Base-by-base conservation (phyloP, 2,888 invertebrate genomes). In the Lasioglossum calceatum region DNA sequence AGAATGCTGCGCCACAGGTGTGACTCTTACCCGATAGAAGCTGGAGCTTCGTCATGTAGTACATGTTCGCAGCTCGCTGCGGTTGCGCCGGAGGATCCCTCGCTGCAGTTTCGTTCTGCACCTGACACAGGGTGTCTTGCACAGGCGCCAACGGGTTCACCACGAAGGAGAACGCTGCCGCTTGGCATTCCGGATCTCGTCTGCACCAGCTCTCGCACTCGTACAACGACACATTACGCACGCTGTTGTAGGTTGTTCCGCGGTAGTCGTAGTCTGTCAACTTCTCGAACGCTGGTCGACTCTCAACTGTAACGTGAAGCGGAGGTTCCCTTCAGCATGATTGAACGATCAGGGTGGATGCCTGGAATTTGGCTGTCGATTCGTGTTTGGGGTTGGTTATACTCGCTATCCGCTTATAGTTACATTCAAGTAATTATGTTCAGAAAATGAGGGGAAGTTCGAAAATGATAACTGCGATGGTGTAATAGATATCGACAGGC, bases 141-240 rank as follows among this genome's bases (percentile, higher is more conserved):
- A 98, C 97, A 1, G 99, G 98, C 86, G 98, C 98, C 94, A 99
- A 95, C 14, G 99, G 99, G 95, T 99, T 99, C 87, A 98, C 96
- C 64, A 99, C 98, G 95, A 99, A 99, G 96, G 98, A 98, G 95
- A 99, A 99, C 4, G 98, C 98, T 8, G 98, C 98, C 2, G 99
- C 98, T 93, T 98, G 98, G 94, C 99, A 99, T 94, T 98, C 98
- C 0, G 97, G 97, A 93, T 99, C 98, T 94, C 99, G 98, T 77
- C 98, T 96, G 95, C 99, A 99, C 98, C 98, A 99, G 54, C 98
- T 98, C 95, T 99, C 98, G 95, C 99, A 99, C 95, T 99, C 98
- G 96, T 98, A 98, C 74, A 99, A 96, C 27, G 98, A 98, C 71
- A 99, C 96, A 95, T 99, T 99, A 94, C 98, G 97, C 79, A 98